Evolutionary conservation across 2,797 vertebrate species (phyloP).

Genomic region (Clarias pachynema): DNA sequence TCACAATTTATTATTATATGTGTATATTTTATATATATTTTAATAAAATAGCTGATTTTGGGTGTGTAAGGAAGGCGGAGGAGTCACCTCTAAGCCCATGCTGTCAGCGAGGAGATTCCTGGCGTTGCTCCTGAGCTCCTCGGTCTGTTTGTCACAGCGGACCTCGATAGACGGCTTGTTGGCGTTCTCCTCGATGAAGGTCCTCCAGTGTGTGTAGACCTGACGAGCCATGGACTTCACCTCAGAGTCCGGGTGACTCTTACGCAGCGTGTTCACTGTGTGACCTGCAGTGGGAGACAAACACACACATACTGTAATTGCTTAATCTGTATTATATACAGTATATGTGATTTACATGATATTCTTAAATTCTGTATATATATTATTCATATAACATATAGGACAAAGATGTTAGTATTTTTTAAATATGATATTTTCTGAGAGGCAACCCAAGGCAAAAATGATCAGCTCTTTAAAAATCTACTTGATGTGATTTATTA

Average conservation of each 20-base stretch:
- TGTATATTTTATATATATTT: no score
- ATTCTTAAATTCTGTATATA: not conserved
- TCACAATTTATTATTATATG: no score
- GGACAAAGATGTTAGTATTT: not conserved
- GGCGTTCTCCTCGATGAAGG: slow-evolving; percentile 83
- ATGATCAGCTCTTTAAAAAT: not conserved
- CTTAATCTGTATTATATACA: no score
- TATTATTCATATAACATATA: not conserved
- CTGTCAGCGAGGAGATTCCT: slow-evolving; percentile 84
- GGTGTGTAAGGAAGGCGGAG: not conserved
- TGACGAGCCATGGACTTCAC: slow-evolving; percentile 83
- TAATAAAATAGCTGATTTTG: not conserved
- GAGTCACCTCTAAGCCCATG: slow-evolving; percentile 83
- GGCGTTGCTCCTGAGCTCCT: slow-evolving; percentile 85
- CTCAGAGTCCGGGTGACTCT: slow-evolving; percentile 77
- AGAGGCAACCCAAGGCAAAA: no score
- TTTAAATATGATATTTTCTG: not conserved
- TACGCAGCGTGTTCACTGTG: slow-evolving; percentile 85
- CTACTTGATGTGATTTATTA: not conserved
- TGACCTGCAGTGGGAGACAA: slow-evolving; percentile 73
- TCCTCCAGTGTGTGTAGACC: slow-evolving; percentile 86
- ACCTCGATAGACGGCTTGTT: slow-evolving; percentile 91
- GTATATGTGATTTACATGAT: no score
- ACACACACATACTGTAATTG: not conserved
- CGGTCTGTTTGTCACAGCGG: slow-evolving; percentile 85